phyloP scores from a whole-genome alignment of 2,888 invertebrate genomes.

The Cephus nigrinus region DNA sequence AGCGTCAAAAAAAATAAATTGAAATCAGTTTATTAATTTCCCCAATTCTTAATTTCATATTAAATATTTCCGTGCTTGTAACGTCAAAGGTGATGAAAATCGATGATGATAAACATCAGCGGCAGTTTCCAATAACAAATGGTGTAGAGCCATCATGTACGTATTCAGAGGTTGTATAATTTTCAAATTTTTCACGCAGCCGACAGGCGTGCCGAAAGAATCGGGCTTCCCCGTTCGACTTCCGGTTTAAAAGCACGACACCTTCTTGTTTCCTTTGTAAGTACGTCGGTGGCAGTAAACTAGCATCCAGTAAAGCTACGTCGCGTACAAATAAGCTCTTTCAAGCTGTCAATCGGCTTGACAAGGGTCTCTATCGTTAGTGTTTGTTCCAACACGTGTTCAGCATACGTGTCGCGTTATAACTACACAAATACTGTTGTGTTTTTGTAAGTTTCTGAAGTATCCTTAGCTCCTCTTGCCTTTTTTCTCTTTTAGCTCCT shows the following conservation, averaged over 20 bases:
- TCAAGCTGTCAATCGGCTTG: conserved; percentile 35
- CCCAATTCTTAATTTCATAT: not conserved
- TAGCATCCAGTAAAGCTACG: not conserved
- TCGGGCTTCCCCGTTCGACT: conserved; percentile 22
- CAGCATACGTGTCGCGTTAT: conserved; percentile 6
- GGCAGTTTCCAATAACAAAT: not conserved
- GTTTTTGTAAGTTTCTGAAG: not conserved
- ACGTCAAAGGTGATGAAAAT: not conserved
- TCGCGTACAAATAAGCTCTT: conserved; percentile 31
- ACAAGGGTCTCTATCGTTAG: conserved; percentile 33
- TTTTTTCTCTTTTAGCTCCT: not conserved
- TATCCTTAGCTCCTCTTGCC: not conserved
- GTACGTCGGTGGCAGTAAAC: not conserved
- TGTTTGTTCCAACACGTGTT: conserved; percentile 21
- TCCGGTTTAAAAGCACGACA: conserved; percentile 3
- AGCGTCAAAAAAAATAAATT: not conserved
- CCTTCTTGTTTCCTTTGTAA: not conserved
- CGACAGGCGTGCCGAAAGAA: conserved; percentile 16
- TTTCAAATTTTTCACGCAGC: conserved; percentile 32
- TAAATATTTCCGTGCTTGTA: not conserved
- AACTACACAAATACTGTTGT: not conserved
- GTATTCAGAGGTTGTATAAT: conserved; percentile 28
- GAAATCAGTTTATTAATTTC: not conserved
- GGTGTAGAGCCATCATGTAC: not conserved
- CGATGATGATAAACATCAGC: not conserved